phyloP scores from a whole-genome alignment of 2,888 invertebrate species.

The Macaria notata region DNA sequence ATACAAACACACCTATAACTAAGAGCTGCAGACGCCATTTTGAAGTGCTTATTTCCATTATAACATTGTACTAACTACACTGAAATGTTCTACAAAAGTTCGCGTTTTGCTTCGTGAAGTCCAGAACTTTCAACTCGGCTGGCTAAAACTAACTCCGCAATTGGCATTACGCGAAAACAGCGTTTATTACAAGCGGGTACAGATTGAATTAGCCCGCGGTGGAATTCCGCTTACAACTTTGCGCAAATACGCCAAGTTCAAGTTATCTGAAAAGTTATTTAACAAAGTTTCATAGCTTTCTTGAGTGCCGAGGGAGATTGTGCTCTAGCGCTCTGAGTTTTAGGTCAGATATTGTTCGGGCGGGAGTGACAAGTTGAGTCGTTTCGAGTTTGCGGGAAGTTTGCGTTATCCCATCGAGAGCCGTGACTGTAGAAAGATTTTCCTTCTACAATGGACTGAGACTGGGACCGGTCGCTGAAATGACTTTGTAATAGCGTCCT shows the following conservation, averaged over 20 bases:
- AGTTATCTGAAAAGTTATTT: constrained; percentile 83
- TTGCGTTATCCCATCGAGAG: constrained; percentile 81
- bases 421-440: constrained; percentile 82
- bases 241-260: constrained; percentile 78
- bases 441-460: constrained; percentile 79
- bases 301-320: constrained; percentile 65
- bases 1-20: constrained; percentile 60
- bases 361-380: constrained; percentile 49
- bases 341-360: constrained; percentile 67
- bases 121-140: constrained; percentile 74
- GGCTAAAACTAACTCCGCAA: constrained; percentile 70
- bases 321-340: constrained; percentile 59
- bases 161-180: constrained; percentile 79
- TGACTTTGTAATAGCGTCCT: constrained; percentile 78
- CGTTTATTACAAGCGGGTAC: constrained; percentile 79
- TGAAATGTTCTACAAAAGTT: constrained; percentile 83
- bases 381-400: constrained; percentile 54
- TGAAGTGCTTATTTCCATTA: constrained; percentile 83
- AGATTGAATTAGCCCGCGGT: constrained; percentile 79
- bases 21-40: constrained; percentile 78
- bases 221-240: constrained; percentile 78
- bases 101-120: constrained; percentile 82
- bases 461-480: constrained; percentile 72
- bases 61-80: constrained; percentile 83
- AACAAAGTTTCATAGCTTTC: constrained; percentile 83